These are phyloP conservation scores for Arbacia lixula DNA, from an alignment of 53 echinoderm and acorn worm species.

Conservation along the genomic window DNA sequence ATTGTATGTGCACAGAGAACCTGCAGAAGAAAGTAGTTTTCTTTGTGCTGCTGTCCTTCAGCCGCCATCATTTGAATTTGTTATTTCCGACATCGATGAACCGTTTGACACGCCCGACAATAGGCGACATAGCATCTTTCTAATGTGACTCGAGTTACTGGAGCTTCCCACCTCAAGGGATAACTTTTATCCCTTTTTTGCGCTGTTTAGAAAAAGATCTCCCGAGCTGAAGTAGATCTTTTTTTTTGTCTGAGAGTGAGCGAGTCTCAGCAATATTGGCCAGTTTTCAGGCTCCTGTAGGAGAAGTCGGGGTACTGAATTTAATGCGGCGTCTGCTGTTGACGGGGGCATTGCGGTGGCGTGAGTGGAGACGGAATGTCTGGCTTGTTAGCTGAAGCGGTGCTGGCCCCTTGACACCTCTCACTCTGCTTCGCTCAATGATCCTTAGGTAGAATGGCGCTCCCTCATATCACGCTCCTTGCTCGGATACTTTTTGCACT, in stretches of 20 bases:
- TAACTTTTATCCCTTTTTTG: background rate
- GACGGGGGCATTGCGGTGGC: slow-evolving; percentile 15
- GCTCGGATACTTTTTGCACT: background rate
- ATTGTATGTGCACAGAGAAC: too few species aligned
- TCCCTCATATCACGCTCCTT: background rate
- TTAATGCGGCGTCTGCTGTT: slow-evolving; percentile 32
- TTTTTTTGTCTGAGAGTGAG: too few species aligned
- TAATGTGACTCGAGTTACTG: background rate
- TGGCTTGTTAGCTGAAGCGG: slow-evolving; percentile 23
- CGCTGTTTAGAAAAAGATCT: background rate
- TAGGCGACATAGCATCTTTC: slow-evolving; percentile 6
- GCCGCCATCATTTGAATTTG: too few species aligned
- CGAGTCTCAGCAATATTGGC: slow-evolving; percentile 1
- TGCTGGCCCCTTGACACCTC: slow-evolving; percentile 32
- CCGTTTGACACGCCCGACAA: background rate
- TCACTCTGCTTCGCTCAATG: background rate
- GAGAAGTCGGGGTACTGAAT: slow-evolving; percentile 7
- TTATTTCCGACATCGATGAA: background rate
- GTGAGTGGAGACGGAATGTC: slow-evolving; percentile 28
- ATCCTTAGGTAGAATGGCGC: too few species aligned
- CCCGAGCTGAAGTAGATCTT: too few species aligned
- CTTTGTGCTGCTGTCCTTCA: too few species aligned
- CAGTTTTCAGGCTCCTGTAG: slow-evolving; percentile 14
- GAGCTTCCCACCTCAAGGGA: background rate
- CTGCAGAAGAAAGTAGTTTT: too few species aligned